Evolutionary conservation across 2,888 invertebrate species (phyloP).

Genomic region (Psylliodes chrysocephalus): DNA sequence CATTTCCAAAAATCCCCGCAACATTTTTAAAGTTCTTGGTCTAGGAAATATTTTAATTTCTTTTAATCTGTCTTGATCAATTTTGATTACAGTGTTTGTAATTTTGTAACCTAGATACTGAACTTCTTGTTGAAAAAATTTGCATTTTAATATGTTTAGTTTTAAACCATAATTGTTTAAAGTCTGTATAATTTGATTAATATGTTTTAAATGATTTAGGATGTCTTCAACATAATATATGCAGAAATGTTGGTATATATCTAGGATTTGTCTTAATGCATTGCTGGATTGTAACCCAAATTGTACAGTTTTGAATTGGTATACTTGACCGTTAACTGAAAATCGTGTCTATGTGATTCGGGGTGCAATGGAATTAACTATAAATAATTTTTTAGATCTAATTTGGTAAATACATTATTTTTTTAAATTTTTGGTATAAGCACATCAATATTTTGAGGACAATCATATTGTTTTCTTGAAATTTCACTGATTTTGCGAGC

Average conservation of each 20-base stretch:
- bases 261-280: neutral
- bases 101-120: slow-evolving; percentile 18
- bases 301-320: neutral
- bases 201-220: neutral
- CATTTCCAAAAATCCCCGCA: slow-evolving; percentile 26
- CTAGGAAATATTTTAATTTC: slow-evolving; percentile 13
- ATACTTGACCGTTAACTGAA: slow-evolving; percentile 2
- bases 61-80: slow-evolving; percentile 16
- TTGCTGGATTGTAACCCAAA: slow-evolving; percentile 10
- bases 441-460: too few species aligned
- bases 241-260: slow-evolving; percentile 1
- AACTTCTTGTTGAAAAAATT: slow-evolving; percentile 18
- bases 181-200: slow-evolving; percentile 5
- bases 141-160: too few species aligned
- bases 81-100: neutral
- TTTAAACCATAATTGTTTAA: slow-evolving; percentile 19
- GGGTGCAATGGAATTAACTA: neutral
- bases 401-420: neutral
- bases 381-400: neutral
- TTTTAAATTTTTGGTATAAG: slow-evolving; percentile 1
- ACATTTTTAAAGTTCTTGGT: too few species aligned
- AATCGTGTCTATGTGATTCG: neutral
- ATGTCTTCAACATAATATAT: slow-evolving; percentile 23
- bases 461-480: slow-evolving; percentile 2
- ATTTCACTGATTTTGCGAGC: too few species aligned